Evolutionary conservation across 2,797 vertebrate species (phyloP), one percentile per base, ranked within the genome.

Genomic region (Diplodus sargus): DNA sequence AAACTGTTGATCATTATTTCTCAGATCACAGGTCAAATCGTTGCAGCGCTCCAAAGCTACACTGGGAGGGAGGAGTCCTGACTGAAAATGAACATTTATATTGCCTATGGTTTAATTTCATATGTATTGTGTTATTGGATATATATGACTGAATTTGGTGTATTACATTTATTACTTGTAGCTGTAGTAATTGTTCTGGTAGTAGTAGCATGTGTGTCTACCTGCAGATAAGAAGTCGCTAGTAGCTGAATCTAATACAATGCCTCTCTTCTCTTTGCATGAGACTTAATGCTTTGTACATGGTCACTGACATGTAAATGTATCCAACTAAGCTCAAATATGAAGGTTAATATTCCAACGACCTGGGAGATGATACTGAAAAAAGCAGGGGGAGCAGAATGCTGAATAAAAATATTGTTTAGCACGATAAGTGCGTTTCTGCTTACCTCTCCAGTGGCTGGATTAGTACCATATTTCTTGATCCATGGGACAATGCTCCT

Each of bases 401-500:
- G 22, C 0, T 42, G 7, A 54, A 3, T 42, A 23, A 18, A 54
- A 25, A 18, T 49, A 30, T 20, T 28, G 3, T 14, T 56, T 28
- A 15, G 39, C 25, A 13, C 14, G 10, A 11, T 30, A 23, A 0
- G 0, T 23, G 13, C 14, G n/a, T 43, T 51, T n/a, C 58, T 52
- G 39, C 61, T 87, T 87, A 98, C 98, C 95, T 99, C 97, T 92
- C 98, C 98, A 0, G 96, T 95, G 92, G 94, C 96, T 1, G 98
- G 98, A 77, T 98, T 97, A 7, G 97, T 99, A 9, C 97, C 97
- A 0, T 94, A 99, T 85, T 96, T 99, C 95, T 99, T 99, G 89
- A 99, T 97, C 98, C 98, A 99, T 0, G 98, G 98, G 73, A 99
- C 90, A 23, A 99, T 99, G 92, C 96, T 99, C 94, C 98, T 99